phyloP scores from a whole-genome alignment of 1,140 invertebrate genomes.

The Brachionus rotundiformis region DNA sequence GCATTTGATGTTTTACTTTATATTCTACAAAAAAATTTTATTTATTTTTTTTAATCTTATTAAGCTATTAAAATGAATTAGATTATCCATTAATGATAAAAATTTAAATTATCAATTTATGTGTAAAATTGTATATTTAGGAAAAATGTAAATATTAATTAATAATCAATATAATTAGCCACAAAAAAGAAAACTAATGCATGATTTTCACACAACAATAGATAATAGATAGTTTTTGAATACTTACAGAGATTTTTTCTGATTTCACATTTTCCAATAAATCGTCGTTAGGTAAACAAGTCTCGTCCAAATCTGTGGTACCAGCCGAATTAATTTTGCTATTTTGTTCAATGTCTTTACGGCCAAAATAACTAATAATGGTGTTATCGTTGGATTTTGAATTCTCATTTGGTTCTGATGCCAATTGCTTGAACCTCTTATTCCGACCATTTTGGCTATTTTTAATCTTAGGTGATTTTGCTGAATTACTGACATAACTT shows the following conservation, averaged over 20 bases:
- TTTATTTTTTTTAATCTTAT: too few relatives aligned
- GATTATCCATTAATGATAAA: too few relatives aligned
- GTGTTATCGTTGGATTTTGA: neutral
- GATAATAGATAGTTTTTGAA: too few relatives aligned
- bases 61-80: too few relatives aligned
- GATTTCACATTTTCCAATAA: neutral
- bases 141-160: too few relatives aligned
- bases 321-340: neutral
- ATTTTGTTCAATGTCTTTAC: conserved; percentile 12
- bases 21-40: too few relatives aligned
- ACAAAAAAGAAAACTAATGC: neutral
- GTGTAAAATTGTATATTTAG: too few relatives aligned
- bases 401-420: neutral
- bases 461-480: neutral
- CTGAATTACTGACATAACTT: neutral
- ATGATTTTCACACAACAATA: too few relatives aligned
- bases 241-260: neutral
- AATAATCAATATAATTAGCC: too few relatives aligned
- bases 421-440: conserved; percentile 23
- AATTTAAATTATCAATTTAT: too few relatives aligned
- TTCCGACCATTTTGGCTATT: neutral
- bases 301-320: conserved; percentile 33
- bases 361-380: neutral
- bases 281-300: conserved; percentile 34
- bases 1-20: too few relatives aligned